A percentile compares a stretch with the other conserved stretches of the same genome.
These are phyloP conservation scores for Motacilla alba DNA, from an alignment of 2,113 vertebrate species.

Conservation along the genomic window DNA sequence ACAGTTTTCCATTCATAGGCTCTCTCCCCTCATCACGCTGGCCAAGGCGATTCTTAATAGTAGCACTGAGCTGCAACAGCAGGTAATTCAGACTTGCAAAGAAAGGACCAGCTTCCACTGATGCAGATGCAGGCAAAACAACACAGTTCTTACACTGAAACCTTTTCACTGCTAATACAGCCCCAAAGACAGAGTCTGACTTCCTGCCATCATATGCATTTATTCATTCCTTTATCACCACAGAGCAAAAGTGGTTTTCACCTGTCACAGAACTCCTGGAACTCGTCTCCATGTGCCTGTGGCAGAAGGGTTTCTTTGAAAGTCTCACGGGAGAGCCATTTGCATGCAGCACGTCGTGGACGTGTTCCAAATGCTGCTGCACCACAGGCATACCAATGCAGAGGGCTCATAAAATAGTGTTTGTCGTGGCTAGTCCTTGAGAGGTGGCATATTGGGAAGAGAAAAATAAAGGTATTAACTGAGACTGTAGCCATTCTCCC, in stretches of 20 bases:
- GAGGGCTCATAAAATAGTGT: neutral
- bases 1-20: conserved; percentile 42
- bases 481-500: neutral
- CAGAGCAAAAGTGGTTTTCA: conserved; percentile 29
- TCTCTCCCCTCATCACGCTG: neutral
- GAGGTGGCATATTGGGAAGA: conserved; percentile 18
- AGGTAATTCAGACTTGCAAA: conserved; percentile 44
- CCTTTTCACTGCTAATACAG: conserved; percentile 30
- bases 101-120: conserved; percentile 33
- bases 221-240: neutral
- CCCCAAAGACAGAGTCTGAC: neutral
- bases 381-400: conserved; percentile 38
- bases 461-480: neutral
- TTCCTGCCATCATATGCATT: conserved; percentile 29
- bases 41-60: conserved; percentile 34
- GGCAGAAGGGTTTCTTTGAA: conserved; percentile 22
- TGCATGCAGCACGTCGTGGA: neutral
- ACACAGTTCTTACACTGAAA: conserved; percentile 24
- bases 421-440: conserved; percentile 6
- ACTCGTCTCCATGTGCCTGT: neutral
- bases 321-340: conserved; percentile 1
- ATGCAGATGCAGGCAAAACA: conserved; percentile 32
- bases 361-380: conserved; percentile 3
- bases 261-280: conserved; percentile 25
- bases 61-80: conserved; percentile 37